These are phyloP conservation scores for Eptatretus atami DNA, from an alignment of 2,797 vertebrate species.

Conservation along the genomic window DNA sequence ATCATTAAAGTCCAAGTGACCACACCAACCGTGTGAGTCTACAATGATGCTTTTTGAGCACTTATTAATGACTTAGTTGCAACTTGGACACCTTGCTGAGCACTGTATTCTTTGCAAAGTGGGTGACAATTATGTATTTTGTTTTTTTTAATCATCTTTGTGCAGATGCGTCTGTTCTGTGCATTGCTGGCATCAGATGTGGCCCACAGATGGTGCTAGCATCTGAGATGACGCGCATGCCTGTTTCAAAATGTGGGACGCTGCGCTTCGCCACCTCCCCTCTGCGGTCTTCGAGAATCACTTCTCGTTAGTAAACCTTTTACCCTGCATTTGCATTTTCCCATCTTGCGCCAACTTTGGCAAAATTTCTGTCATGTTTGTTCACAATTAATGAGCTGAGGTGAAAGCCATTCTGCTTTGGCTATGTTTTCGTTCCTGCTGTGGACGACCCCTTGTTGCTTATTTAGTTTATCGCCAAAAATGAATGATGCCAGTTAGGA, in stretches of 20 bases:
- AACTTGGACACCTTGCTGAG: background rate
- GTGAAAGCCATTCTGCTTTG: too few relatives aligned
- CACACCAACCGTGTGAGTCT: conserved; percentile 47
- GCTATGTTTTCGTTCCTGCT: too few relatives aligned
- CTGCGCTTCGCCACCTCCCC: conserved; percentile 64
- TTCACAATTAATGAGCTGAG: too few relatives aligned
- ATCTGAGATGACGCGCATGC: conserved; percentile 53
- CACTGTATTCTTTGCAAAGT: too few relatives aligned
- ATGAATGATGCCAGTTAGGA: too few relatives aligned
- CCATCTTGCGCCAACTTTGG: too few relatives aligned
- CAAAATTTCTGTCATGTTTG: too few relatives aligned
- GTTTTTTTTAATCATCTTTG: background rate
- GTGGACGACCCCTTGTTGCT: too few relatives aligned
- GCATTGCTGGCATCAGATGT: conserved; percentile 76
- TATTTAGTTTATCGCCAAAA: too few relatives aligned
- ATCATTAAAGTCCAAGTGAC: conserved; percentile 79
- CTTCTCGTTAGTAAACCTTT: conserved; percentile 23
- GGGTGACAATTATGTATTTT: too few relatives aligned
- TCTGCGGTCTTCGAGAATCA: conserved; percentile 55
- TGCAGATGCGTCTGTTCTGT: conserved; percentile 66
- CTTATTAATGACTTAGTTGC: too few relatives aligned
- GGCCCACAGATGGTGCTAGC: conserved; percentile 53
- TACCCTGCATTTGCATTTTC: conserved; percentile 8
- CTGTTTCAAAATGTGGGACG: conserved; percentile 86
- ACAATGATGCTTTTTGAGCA: background rate